A percentile compares a stretch with the other conserved stretches of the same genome.
These are phyloP conservation scores for Laspeyria flexula DNA, from an alignment of 2,888 invertebrate species.

Conservation along the genomic window DNA sequence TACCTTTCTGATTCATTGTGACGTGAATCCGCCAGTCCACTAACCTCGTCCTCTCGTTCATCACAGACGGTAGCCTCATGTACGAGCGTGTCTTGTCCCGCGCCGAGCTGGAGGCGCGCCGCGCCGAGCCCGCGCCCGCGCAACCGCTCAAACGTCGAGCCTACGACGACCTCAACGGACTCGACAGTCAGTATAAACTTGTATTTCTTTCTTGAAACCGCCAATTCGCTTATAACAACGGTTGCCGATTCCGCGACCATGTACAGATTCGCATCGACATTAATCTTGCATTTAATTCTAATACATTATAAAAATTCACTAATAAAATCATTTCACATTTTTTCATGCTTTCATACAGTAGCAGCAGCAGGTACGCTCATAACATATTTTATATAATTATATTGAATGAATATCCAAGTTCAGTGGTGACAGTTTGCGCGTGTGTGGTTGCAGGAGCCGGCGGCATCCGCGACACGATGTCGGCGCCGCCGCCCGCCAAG, in stretches of 20 bases:
- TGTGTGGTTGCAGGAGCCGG: conserved; percentile 47
- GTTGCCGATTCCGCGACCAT: too few species aligned
- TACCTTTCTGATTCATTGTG: too few species aligned
- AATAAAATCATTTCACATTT: conserved; percentile 2
- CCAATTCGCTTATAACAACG: too few species aligned
- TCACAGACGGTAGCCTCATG: conserved; percentile 92
- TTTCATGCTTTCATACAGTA: conserved; percentile 9
- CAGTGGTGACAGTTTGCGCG: background rate
- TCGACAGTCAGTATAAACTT: conserved; percentile 90
- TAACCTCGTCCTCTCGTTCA: background rate
- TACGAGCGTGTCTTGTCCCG: conserved; percentile 95
- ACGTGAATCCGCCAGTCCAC: too few species aligned
- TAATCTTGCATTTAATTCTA: too few species aligned
- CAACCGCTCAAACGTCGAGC: conserved; percentile 91
- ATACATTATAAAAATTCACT: background rate
- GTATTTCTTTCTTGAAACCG: too few species aligned
- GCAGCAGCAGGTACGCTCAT: conserved; percentile 3
- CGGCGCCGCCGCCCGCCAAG: conserved; percentile 90
- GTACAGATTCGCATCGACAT: too few species aligned
- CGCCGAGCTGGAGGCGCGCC: conserved; percentile 88
- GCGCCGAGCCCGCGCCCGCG: conserved; percentile 56
- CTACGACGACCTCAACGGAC: conserved; percentile 95
- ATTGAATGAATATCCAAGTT: background rate
- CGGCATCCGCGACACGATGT: conserved; percentile 57
- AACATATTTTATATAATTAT: background rate